Base-by-base conservation (phyloP, 2,888 invertebrate genomes). In the Lypha dubia region DNA sequence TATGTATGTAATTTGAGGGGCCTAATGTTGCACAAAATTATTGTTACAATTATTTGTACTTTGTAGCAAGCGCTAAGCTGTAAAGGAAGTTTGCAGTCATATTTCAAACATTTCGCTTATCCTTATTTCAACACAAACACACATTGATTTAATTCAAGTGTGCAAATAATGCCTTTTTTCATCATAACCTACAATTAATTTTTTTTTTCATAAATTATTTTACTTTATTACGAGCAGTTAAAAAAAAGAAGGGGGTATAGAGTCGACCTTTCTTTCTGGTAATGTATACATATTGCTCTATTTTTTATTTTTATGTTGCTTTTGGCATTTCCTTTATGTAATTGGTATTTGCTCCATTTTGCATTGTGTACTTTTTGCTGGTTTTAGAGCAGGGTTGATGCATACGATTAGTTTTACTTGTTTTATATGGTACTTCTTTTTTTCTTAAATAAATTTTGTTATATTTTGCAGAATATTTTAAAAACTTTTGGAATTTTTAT, bases 81-180 rank as follows among this genome's bases (percentile, higher is more conserved):
- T 53, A 56, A 67, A 83, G n/a, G n/a, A 83, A 68, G 35, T 60
- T 68, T 51, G 17, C 44, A 46, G 35, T 22, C 38, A 73, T 62
- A 53, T 79, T 68, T 24, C 53, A 46, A 74, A n/a, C n/a, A 74
- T 63, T 79, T 83, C 24, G 46, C 22, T 70, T 67, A 53, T 70
- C 51, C 63, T 75, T 9, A 22, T 65, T 77, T 51, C n/a, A 65
- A 56, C 56, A 68, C 60, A n/a, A n/a, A 51, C 60, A 68, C 67
- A 49, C 60, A 60, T 60, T 85, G 75, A 79, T 85, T 85, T 79
- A 75, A 75, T 68, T 85, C 85, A 83, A 84, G 84, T 81, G 84
- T 77, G 68, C 84, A 84, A 84, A 77, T 68, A 44, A 62, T 38
- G 38, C 62, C 81, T 73, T 81, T 84, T 56, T 77, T 58, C 77